Conservation (phyloP, 2,797 vertebrate species). For the Distichodus sexfasciatus region DNA sequence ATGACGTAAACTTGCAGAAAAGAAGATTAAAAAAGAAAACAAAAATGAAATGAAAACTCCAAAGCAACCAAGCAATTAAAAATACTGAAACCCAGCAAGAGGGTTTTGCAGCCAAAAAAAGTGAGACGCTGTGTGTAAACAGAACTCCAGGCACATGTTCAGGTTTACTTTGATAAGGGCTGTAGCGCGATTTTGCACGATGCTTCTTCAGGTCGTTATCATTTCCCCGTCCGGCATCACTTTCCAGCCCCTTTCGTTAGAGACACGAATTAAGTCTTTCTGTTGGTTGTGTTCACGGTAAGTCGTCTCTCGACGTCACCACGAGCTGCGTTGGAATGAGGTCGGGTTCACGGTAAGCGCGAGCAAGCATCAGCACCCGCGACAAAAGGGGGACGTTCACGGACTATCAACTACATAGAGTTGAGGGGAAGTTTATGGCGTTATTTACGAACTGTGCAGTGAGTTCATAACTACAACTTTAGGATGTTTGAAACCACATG, state of each 20-base stretch:
- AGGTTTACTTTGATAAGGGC: slow-evolving; percentile 27
- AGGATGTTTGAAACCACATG: too few relatives aligned
- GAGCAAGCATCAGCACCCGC: too few relatives aligned
- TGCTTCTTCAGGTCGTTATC: too few relatives aligned
- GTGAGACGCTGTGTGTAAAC: slow-evolving; percentile 44
- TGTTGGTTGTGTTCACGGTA: background rate
- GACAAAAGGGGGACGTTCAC: too few relatives aligned
- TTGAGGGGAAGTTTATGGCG: too few relatives aligned
- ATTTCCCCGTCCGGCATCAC: too few relatives aligned
- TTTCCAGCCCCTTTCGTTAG: too few relatives aligned
- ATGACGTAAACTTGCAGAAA: background rate
- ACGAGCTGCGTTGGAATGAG: too few relatives aligned
- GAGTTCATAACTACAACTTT: too few relatives aligned
- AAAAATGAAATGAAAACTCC: slow-evolving; percentile 11
- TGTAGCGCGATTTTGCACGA: slow-evolving; percentile 52
- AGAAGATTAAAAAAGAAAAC: slow-evolving; percentile 1
- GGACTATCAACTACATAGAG: too few relatives aligned
- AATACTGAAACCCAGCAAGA: slow-evolving; percentile 1
- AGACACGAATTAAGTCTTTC: slow-evolving; percentile 39
- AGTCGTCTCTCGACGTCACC: slow-evolving; percentile 5
- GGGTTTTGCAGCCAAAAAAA: slow-evolving; percentile 15
- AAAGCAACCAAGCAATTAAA: slow-evolving; percentile 21
- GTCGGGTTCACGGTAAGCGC: too few relatives aligned
- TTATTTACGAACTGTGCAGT: too few relatives aligned
- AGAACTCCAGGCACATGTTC: slow-evolving; percentile 47